phyloP scores from a whole-genome alignment of 1,140 invertebrate genomes.

The Drosophila ercepeae region DNA sequence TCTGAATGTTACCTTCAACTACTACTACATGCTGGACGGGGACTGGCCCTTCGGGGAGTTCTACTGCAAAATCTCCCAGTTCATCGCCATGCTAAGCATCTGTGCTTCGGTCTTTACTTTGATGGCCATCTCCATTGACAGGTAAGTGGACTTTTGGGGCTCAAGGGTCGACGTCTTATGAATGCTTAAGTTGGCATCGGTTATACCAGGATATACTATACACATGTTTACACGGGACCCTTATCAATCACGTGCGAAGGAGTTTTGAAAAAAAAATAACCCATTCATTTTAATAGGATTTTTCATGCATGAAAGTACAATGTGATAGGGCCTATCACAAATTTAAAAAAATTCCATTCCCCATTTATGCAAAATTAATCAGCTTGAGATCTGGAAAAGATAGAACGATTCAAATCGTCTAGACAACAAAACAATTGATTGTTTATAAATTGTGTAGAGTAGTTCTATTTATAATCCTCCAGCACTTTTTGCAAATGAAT shows the following conservation, averaged over 20 bases:
- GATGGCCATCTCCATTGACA: constrained; percentile 97
- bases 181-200: not conserved
- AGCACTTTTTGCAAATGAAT: not conserved
- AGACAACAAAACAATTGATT: constrained; percentile 1
- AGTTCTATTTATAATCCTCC: not conserved
- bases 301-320: constrained; percentile 14
- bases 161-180: not conserved
- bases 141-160: constrained; percentile 87
- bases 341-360: no score
- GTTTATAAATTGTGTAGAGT: not conserved
- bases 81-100: constrained; percentile 95
- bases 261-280: constrained; percentile 6
- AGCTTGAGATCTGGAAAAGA: not conserved
- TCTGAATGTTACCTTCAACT: constrained; percentile 97
- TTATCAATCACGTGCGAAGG: constrained; percentile 33
- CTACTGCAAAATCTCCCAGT: constrained; percentile 97
- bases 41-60: constrained; percentile 97
- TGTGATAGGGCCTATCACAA: constrained; percentile 29
- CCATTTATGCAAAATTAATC: constrained; percentile 19
- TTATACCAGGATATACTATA: not conserved
- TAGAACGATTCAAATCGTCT: constrained; percentile 11
- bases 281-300: constrained; percentile 39
- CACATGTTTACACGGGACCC: constrained; percentile 27
- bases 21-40: constrained; percentile 94
- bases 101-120: constrained; percentile 97